Conservation (phyloP, 2,888 invertebrate species). For the Chymomyza fuscimana region DNA sequence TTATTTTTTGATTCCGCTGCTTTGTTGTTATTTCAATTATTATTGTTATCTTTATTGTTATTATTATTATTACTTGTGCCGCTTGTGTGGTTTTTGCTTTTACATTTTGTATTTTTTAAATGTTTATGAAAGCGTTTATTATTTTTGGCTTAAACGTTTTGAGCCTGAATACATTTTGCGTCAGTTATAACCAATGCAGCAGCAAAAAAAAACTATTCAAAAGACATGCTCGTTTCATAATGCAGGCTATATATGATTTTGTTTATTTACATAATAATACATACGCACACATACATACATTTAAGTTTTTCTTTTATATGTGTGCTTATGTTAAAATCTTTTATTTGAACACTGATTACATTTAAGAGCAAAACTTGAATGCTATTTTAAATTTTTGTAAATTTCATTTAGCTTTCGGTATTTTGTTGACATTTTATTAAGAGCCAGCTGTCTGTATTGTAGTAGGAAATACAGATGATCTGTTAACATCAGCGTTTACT, state of each 20-base stretch:
- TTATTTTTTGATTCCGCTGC: conserved; percentile 23
- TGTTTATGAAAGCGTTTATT: background rate
- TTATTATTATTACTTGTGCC: conserved; percentile 21
- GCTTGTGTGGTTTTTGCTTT: conserved; percentile 20
- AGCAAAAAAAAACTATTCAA: background rate
- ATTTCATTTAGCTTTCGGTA: background rate
- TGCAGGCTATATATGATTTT: background rate
- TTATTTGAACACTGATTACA: background rate
- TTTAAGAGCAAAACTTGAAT: background rate
- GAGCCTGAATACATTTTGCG: background rate
- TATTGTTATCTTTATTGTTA: conserved; percentile 46
- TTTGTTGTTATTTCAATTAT: conserved; percentile 54
- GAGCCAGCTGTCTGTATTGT: background rate
- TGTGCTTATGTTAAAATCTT: background rate
- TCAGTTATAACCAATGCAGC: background rate
- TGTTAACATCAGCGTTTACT: too few relatives aligned
- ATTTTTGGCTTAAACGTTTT: conserved; percentile 2
- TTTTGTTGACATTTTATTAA: background rate
- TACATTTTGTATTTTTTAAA: background rate
- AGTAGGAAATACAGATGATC: too few relatives aligned
- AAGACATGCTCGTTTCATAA: background rate
- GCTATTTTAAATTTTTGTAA: background rate
- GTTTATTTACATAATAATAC: background rate
- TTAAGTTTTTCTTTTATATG: background rate
- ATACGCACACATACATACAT: background rate